phyloP scores from a whole-genome alignment of 2,797 vertebrate species.

The Anomalospiza imberbis region DNA sequence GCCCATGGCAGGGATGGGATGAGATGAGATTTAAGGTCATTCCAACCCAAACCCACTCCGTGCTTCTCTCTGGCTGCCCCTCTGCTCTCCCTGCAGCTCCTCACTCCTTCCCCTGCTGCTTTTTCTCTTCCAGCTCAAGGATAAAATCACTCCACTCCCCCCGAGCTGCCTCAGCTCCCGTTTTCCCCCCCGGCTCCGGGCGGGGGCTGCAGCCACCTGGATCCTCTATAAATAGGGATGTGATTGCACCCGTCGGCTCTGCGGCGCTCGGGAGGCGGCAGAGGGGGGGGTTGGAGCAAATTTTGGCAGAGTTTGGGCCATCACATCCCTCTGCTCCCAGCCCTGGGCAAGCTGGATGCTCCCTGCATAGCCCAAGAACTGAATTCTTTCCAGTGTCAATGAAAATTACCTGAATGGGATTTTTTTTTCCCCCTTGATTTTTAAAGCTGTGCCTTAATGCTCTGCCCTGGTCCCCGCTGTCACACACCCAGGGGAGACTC shows the following conservation, averaged over 20 bases:
- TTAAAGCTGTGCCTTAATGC: background rate
- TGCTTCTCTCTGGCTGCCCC: rapidly evolving
- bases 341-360: rapidly evolving
- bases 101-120: background rate
- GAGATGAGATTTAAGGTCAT: background rate
- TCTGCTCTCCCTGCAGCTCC: background rate
- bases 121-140: background rate
- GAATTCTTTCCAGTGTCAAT: background rate
- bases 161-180: background rate
- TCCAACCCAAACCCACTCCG: background rate
- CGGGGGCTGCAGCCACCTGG: background rate
- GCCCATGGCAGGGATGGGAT: background rate
- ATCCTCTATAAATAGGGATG: background rate
- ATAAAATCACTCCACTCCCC: background rate
- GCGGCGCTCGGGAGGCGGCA: background rate
- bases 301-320: background rate
- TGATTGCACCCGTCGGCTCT: background rate
- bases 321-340: background rate
- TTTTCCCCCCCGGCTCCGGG: background rate
- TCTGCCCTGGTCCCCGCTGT: background rate
- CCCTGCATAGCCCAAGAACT: background rate
- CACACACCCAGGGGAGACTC: rapidly evolving
- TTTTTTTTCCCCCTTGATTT: too few species aligned
- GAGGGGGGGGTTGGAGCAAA: background rate
- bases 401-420: background rate